Base-by-base conservation (phyloP, 2,113 vertebrate species). In the Ceuthmochares aereus region DNA sequence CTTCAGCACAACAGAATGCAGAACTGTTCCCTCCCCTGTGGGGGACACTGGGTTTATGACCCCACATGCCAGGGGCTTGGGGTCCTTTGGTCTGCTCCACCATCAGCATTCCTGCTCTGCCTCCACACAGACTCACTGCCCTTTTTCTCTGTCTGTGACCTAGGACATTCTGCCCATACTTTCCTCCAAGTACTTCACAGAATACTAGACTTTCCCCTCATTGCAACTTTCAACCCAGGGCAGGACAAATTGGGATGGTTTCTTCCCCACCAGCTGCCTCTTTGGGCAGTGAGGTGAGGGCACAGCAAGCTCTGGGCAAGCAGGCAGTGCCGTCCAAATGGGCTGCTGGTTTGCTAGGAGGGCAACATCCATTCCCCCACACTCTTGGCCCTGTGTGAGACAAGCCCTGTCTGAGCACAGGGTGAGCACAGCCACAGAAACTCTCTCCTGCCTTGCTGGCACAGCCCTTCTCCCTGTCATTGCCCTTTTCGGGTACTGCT, bases 391-490 rank as follows among this genome's bases (percentile, higher is more conserved):
- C 17, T 17, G 56, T 26, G 11, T 23, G 37, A 16, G 4, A 22
- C 6, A 8, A 10, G 40, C 12, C 15, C 5, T 32, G 73, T 66
- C 2, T 2, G 17, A 84, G 8, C 14, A 18, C 11, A 45, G 13
- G 23, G 10, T 45, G 23, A 84, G 49, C 1, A 29, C 7, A 56
- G 80, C 9, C 3, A 0, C 7, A 75, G 55, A 36, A 62, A 67
- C 12, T 8, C 18, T 17, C 21, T 60, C 16, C 4, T 19, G 6
- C 36, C 63, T 68, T 59, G 32, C 45, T 52, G 17, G 13, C 23
- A 42, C 15, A 75, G 30, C 37, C 12, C n/a, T 63, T 47, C 73
- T 18, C 43, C 1, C 0, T 0, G 0, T 20, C n/a, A 30, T 40
- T n/a, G 25, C 4, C 32, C 30, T 70, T 23, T 27, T 18, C 23